Percentiles rank a stretch among this genome's conserved stretches.
phyloP scores from a whole-genome alignment of 30 jellyfish, hydroid and myxozoan species.

The Cassiopea andromeda region DNA sequence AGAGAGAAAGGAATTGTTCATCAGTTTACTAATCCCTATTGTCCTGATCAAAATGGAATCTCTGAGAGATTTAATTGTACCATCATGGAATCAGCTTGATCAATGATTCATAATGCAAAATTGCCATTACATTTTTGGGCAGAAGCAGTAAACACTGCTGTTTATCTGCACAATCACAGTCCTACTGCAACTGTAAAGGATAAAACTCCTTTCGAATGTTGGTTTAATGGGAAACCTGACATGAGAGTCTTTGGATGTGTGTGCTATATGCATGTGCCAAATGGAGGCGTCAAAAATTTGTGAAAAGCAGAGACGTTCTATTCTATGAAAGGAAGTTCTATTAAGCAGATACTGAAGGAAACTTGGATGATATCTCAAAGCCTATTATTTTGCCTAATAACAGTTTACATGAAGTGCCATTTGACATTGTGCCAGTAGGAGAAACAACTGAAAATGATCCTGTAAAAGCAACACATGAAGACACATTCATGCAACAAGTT shows the following conservation, averaged over 20 bases:
- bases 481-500: constrained; percentile 69
- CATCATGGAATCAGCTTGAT: constrained; percentile 26
- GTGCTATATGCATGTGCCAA: constrained; percentile 62
- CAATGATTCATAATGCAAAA: constrained; percentile 48
- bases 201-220: constrained; percentile 53
- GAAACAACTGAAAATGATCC: constrained; percentile 29
- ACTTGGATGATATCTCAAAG: constrained; percentile 2
- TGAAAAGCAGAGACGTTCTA: constrained; percentile 65
- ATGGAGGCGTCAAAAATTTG: constrained; percentile 43
- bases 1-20: neutral
- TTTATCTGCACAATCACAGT: constrained; percentile 48
- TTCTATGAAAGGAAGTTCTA: constrained; percentile 53
- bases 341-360: constrained; percentile 45
- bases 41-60: constrained; percentile 62
- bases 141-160: constrained; percentile 71
- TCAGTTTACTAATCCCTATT: constrained; percentile 27
- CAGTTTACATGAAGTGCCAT: constrained; percentile 22
- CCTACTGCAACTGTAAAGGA: constrained; percentile 60
- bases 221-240: constrained; percentile 54
- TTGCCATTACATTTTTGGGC: constrained; percentile 60
- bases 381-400: neutral
- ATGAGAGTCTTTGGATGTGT: constrained; percentile 61
- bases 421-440: constrained; percentile 55
- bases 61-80: constrained; percentile 49
- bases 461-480: constrained; percentile 46